Evolutionary conservation across 2,888 invertebrate species (phyloP).

Genomic region (Nudaria mundana): DNA sequence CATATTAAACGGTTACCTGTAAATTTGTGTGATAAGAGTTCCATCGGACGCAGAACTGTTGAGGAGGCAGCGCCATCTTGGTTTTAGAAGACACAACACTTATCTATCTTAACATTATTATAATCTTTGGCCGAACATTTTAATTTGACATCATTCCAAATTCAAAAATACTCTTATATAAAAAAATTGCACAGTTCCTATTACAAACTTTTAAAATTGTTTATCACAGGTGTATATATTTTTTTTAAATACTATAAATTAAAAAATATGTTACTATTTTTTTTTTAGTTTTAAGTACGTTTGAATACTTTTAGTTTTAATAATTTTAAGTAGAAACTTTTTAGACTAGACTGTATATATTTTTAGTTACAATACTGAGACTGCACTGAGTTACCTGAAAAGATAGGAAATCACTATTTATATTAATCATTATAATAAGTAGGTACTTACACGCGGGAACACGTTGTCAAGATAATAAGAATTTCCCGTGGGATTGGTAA

Average conservation of each 20-base stretch:
- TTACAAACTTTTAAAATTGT: conserved; percentile 19
- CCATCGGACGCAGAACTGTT: conserved; percentile 90
- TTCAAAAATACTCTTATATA: neutral
- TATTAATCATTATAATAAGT: too few relatives aligned
- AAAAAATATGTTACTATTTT: conserved; percentile 28
- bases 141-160: conserved; percentile 4
- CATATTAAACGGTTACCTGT: too few relatives aligned
- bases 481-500: too few relatives aligned
- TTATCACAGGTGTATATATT: conserved; percentile 47
- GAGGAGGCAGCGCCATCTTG: conserved; percentile 78
- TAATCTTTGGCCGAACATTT: conserved; percentile 33
- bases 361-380: conserved; percentile 57
- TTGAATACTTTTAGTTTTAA: conserved; percentile 44
- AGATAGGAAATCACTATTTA: conserved; percentile 24
- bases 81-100: conserved; percentile 15
- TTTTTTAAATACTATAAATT: conserved; percentile 28
- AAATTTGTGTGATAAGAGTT: conserved; percentile 91
- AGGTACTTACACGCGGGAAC: neutral
- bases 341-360: conserved; percentile 64
- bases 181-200: conserved; percentile 50
- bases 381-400: conserved; percentile 47
- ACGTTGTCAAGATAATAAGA: too few relatives aligned
- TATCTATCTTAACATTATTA: conserved; percentile 26
- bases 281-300: conserved; percentile 57
- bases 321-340: conserved; percentile 69